These are phyloP conservation scores for Apocheima hispidaria DNA, from an alignment of 2,888 invertebrate genomes.

Conservation along the genomic window DNA sequence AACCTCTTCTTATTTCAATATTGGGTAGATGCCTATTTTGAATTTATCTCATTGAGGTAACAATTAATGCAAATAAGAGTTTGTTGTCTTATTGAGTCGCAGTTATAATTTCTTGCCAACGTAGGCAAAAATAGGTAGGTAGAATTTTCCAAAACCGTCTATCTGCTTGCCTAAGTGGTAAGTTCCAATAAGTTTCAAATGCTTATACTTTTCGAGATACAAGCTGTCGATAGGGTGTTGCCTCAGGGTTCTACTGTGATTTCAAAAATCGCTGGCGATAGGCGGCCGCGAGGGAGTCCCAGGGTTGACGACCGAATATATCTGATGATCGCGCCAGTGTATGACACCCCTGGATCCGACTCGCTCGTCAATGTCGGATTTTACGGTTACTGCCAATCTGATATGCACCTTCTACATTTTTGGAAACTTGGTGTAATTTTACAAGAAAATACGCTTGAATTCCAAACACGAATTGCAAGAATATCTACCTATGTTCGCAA, in stretches of 20 bases:
- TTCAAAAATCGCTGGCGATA: slow-evolving; percentile 46
- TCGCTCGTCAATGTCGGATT: slow-evolving; percentile 29
- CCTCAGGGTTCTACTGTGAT: slow-evolving; percentile 47
- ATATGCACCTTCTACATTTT: slow-evolving; percentile 29
- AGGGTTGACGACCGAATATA: slow-evolving; percentile 57
- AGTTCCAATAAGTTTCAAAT: slow-evolving; percentile 28
- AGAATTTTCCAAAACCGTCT: background rate
- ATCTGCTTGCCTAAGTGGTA: slow-evolving; percentile 16
- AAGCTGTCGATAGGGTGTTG: slow-evolving; percentile 46
- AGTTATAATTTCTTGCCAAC: too few species aligned
- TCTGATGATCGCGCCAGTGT: slow-evolving; percentile 48
- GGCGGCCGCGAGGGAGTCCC: slow-evolving; percentile 51
- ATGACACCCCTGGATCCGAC: slow-evolving; percentile 38
- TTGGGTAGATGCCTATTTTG: too few species aligned
- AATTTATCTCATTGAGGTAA: too few species aligned
- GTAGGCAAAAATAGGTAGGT: background rate
- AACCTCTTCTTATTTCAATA: background rate
- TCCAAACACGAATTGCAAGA: background rate
- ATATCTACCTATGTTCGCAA: background rate
- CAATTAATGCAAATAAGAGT: too few species aligned
- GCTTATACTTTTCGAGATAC: slow-evolving; percentile 35
- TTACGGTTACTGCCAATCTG: slow-evolving; percentile 33
- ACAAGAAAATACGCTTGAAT: slow-evolving; percentile 12
- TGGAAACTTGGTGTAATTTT: slow-evolving; percentile 24
- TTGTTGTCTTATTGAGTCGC: background rate